phyloP scores from a whole-genome alignment of 1,140 invertebrate genomes.

The Zaprionus taronus region DNA sequence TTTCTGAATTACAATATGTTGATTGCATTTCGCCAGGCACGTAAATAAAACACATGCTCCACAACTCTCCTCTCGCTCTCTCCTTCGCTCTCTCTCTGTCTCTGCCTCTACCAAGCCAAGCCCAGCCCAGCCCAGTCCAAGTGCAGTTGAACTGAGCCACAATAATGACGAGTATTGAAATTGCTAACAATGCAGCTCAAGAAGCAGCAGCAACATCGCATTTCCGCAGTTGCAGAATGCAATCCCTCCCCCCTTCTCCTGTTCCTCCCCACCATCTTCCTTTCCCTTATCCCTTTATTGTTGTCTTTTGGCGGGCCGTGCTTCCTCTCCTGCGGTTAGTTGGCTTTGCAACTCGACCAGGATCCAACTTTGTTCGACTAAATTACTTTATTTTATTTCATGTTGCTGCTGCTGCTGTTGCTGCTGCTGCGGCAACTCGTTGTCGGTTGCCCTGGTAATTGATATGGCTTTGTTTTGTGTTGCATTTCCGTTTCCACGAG shows the following conservation, averaged over 20 bases:
- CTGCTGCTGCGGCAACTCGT: conserved; percentile 1
- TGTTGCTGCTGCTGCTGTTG: conserved; percentile 8
- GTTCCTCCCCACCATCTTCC: not conserved
- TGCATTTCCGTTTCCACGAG: conserved; percentile 31
- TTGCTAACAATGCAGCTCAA: conserved; percentile 58
- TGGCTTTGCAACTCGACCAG: conserved; percentile 66
- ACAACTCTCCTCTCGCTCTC: not conserved
- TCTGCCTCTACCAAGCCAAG: too few relatives aligned
- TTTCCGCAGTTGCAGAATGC: conserved; percentile 48
- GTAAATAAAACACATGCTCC: conserved; percentile 69
- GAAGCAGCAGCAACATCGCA: conserved; percentile 17
- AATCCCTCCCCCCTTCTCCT: not conserved
- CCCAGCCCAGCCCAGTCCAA: not conserved
- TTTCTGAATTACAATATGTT: conserved; percentile 81
- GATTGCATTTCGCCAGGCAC: conserved; percentile 74
- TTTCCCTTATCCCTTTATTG: not conserved
- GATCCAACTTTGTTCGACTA: conserved; percentile 52
- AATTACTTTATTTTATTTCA: conserved; percentile 65
- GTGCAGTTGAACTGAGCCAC: conserved; percentile 26
- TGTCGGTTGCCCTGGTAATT: conserved; percentile 62
- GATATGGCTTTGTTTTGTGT: conserved; percentile 67
- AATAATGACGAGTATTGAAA: conserved; percentile 75
- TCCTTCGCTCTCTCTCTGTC: too few relatives aligned
- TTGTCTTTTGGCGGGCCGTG: conserved; percentile 30
- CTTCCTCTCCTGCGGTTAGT: conserved; percentile 70